Evolutionary conservation across 2,888 invertebrate species (phyloP), one percentile per base, ranked within the genome.

Genomic region (Drosophila austrosaltans): DNA sequence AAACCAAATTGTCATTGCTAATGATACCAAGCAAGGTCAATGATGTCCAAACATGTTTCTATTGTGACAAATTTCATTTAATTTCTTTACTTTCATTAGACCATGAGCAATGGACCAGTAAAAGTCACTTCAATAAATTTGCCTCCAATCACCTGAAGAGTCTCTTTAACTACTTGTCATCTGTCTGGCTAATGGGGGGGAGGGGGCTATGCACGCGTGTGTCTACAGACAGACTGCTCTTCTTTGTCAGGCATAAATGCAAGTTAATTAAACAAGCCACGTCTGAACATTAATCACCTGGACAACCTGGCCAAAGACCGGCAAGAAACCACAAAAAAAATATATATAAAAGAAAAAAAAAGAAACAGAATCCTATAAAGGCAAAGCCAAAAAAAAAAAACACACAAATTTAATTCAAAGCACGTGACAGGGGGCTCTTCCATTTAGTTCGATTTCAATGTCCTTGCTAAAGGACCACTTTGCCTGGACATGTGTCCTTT

Each of bases 191-290:
- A 42, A 36, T 36, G 8, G 10, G 10, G 36, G 10, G 59, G 2
- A 1, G 8, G 8, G 36, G 36, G 10, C 36, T 36, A 36, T 58
- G 60, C 12, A 20, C 36, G 16, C 67, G 64, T 65, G 63, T 78
- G 78, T 65, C 60, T 61, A n/a, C 56, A 40, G 39, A 12, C 58
- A 59, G 36, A 8, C 22, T 61, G 20, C 40, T 39, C 12, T 10
- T 53, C 53, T n/a, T 39, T 58, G 20, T n/a, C 63, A 70, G 67
- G 68, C 68, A 66, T 60, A 66, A 79, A 78, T 82, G 78, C 85
- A 87, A 84, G 89, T 80, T 85, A 89, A 87, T 89, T 85, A 87
- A 84, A 80, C 85, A 89, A 76, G 76, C 87, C 80, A 72, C 78
- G 72, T 75, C 66, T 67, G 72, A 73, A 76, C 87, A 87, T 89